These are phyloP conservation scores for Nibea coibor DNA, from an alignment of 2,113 vertebrate species.

Conservation along the genomic window DNA sequence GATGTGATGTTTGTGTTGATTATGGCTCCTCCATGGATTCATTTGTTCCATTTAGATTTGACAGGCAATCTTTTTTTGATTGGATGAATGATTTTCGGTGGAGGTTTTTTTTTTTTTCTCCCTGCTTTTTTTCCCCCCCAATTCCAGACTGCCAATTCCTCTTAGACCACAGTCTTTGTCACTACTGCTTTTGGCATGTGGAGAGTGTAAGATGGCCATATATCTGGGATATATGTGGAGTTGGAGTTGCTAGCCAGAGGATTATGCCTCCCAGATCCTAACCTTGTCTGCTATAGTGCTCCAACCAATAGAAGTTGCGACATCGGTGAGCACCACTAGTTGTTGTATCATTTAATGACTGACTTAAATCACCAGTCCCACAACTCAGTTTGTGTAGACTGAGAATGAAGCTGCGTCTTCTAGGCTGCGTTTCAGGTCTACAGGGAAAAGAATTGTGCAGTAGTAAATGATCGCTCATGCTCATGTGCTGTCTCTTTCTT, in stretches of 20 bases:
- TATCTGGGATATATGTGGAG: slow-evolving; percentile 9
- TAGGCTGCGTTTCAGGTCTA: not conserved
- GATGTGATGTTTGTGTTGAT: not conserved
- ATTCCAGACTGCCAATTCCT: not conserved
- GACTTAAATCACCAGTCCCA: not conserved
- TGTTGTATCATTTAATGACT: not conserved
- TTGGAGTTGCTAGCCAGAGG: not conserved
- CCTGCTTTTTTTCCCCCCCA: not conserved
- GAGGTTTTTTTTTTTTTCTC: not conserved
- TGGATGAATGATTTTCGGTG: no score
- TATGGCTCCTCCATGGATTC: not conserved
- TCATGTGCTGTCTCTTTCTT: slow-evolving; percentile 15
- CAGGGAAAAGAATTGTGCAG: not conserved
- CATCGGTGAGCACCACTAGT: not conserved
- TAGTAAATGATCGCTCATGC: not conserved
- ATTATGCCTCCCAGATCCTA: not conserved
- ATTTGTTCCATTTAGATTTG: not conserved
- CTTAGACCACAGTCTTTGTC: not conserved
- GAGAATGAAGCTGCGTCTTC: not conserved
- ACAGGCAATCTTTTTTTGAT: not conserved
- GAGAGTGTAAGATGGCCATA: not conserved
- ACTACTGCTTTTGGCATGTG: not conserved
- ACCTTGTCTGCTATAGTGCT: not conserved
- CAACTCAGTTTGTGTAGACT: not conserved
- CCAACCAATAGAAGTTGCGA: not conserved